Evolutionary conservation across 2,888 invertebrate genomes (phyloP).

Genomic region (Deilephila porcellus): DNA sequence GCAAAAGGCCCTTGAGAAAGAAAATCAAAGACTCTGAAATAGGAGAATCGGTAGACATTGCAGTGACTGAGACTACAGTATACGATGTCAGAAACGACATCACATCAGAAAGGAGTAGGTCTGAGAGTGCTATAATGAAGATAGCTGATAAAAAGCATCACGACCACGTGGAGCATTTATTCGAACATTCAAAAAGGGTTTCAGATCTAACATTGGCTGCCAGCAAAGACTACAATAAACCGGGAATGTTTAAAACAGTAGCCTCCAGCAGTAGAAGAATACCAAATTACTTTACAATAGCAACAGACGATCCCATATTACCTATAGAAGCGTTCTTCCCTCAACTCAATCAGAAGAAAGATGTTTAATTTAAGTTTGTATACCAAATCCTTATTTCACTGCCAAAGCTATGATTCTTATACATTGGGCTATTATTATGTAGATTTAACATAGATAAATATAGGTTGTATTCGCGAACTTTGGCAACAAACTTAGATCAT

Average conservation of each 20-base stretch:
- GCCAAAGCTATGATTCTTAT: constrained; percentile 67
- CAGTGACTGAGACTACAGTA: constrained; percentile 66
- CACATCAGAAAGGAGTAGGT: constrained; percentile 77
- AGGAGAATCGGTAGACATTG: constrained; percentile 72
- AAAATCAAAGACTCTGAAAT: constrained; percentile 72
- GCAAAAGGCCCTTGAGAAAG: constrained; percentile 69
- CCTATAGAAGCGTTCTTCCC: constrained; percentile 93
- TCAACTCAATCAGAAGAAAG: constrained; percentile 87
- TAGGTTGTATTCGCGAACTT: constrained; percentile 28
- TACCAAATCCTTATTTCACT: constrained; percentile 75
- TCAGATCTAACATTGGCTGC: constrained; percentile 90
- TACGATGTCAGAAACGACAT: constrained; percentile 65
- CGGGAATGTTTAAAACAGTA: constrained; percentile 88
- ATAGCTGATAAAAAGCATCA: constrained; percentile 82
- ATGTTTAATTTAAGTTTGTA: constrained; percentile 67
- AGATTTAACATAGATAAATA: constrained; percentile 13
- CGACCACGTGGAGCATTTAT: constrained; percentile 72
- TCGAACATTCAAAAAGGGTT: constrained; percentile 87
- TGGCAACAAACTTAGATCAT: background rate
- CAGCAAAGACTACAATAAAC: constrained; percentile 89
- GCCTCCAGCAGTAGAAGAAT: constrained; percentile 86
- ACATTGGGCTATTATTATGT: constrained; percentile 29
- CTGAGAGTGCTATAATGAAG: constrained; percentile 85
- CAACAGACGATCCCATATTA: constrained; percentile 91
- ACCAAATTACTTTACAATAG: constrained; percentile 89